phyloP scores from a whole-genome alignment of 2,113 vertebrate genomes.

The Mirza zaza region DNA sequence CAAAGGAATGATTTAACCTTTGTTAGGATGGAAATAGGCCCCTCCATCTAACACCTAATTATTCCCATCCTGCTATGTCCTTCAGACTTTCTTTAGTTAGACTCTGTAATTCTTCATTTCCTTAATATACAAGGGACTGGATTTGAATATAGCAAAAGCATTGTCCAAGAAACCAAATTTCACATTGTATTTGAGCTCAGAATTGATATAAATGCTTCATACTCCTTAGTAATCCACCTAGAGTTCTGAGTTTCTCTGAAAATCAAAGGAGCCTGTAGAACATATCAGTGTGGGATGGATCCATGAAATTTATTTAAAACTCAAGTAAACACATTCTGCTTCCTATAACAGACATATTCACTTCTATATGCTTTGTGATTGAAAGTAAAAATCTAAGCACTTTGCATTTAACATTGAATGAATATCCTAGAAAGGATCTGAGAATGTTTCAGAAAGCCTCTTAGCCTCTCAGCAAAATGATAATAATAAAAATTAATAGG shows the following conservation, averaged over 20 bases:
- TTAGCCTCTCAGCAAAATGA: background rate
- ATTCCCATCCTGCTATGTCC: background rate
- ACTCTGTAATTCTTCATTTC: background rate
- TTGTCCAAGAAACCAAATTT: background rate
- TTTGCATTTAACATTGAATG: background rate
- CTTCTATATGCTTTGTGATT: background rate
- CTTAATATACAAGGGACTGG: background rate
- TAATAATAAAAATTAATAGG: background rate
- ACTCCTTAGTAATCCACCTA: background rate
- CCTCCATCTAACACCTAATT: background rate
- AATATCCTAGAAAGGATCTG: background rate
- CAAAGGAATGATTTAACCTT: background rate
- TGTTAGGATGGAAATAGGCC: background rate
- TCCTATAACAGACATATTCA: background rate
- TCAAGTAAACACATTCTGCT: background rate
- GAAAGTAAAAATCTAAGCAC: constrained; percentile 28
- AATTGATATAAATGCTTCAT: background rate
- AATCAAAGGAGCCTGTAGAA: background rate
- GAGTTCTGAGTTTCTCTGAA: background rate
- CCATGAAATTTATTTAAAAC: background rate
- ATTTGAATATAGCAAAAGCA: background rate
- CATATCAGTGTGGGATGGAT: background rate
- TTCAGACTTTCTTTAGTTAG: background rate
- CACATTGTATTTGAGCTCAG: background rate
- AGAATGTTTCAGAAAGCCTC: background rate